phyloP scores from a whole-genome alignment of 2,888 invertebrate genomes.

The Ferdinandea cuprea region DNA sequence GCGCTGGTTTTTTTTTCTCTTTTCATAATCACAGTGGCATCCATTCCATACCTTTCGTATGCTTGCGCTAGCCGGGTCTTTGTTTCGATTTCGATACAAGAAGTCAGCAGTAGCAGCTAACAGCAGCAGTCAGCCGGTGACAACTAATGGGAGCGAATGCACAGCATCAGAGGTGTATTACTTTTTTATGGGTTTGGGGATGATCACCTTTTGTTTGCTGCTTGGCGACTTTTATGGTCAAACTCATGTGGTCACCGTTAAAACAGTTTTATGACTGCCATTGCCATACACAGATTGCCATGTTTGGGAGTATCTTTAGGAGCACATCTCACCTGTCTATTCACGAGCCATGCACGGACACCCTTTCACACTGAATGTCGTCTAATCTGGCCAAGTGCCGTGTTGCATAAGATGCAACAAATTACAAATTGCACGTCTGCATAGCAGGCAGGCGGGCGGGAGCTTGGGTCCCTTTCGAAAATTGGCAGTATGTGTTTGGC shows the following conservation, averaged over 20 bases:
- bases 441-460: conserved; percentile 37
- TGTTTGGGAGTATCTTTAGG: conserved; percentile 54
- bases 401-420: conserved; percentile 64
- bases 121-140: conserved; percentile 48
- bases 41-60: conserved; percentile 28
- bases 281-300: conserved; percentile 35
- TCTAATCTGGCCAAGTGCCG: conserved; percentile 17
- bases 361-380: conserved; percentile 28
- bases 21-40: conserved; percentile 69
- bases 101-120: conserved; percentile 23
- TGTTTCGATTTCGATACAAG: conserved; percentile 35
- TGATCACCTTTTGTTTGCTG: conserved; percentile 58
- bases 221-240: conserved; percentile 56
- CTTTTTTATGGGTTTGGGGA: conserved; percentile 42
- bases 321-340: conserved; percentile 39
- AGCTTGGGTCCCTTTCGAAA: conserved; percentile 60
- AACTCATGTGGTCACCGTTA: conserved; percentile 58
- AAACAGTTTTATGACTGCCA: conserved; percentile 61
- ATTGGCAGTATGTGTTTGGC: conserved; percentile 59
- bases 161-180: background rate
- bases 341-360: background rate
- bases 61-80: conserved; percentile 45
- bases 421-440: conserved; percentile 50
- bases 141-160: conserved; percentile 60
- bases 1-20: conserved; percentile 54